These are phyloP conservation scores for Pollenia angustigena DNA, from an alignment of 2,888 invertebrate species.

Conservation along the genomic window DNA sequence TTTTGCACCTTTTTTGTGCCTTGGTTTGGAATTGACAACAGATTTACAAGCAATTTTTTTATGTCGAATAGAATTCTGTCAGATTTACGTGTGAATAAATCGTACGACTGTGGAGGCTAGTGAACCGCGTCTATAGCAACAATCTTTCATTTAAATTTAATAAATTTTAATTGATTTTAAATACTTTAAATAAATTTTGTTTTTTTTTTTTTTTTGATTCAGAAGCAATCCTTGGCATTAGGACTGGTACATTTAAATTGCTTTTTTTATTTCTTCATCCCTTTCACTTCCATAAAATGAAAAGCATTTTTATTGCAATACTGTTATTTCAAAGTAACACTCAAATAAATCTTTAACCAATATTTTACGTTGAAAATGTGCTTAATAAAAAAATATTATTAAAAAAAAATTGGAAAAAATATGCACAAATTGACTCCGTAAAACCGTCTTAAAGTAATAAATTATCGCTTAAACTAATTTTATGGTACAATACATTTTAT, in stretches of 20 bases:
- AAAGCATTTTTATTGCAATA: slow-evolving; percentile 1
- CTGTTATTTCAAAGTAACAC: slow-evolving; percentile 6
- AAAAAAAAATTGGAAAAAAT: neutral
- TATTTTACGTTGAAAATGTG: slow-evolving; percentile 2
- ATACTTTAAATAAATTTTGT: no score
- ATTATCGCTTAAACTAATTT: slow-evolving; percentile 72
- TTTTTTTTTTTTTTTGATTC: no score
- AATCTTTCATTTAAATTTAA: no score
- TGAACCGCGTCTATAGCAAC: no score
- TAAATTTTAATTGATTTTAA: no score
- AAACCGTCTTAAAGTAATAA: slow-evolving; percentile 70
- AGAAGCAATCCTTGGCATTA: neutral
- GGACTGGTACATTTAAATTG: neutral
- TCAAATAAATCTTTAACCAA: neutral
- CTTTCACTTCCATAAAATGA: neutral
- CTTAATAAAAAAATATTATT: slow-evolving; percentile 4
- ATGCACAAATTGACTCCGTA: slow-evolving; percentile 43
- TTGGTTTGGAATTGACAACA: no score
- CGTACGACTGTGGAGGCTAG: no score
- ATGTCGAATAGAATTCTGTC: no score
- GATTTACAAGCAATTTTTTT: no score
- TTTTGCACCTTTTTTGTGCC: no score
- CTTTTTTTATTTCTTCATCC: no score
- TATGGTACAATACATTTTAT: slow-evolving; percentile 67
- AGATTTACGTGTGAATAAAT: no score